Base-by-base conservation (phyloP, 2,888 invertebrate species). In the Elgonia sp. region DNA sequence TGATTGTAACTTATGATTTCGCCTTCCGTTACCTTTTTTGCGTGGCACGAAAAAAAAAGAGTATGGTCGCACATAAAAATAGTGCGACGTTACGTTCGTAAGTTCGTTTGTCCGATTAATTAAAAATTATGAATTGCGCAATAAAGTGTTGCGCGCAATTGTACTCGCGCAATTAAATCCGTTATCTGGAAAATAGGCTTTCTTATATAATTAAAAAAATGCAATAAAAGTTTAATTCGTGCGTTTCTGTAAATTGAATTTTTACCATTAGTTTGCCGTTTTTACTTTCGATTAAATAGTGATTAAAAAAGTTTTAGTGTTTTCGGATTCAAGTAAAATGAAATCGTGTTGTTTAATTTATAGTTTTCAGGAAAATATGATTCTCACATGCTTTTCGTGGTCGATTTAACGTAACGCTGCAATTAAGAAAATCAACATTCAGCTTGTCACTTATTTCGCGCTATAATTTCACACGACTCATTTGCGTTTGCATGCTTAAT, bases 161-260 rank as follows among this genome's bases (percentile, higher is more conserved):
- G 37, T 37, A 42, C 60, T 16, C 60, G 14, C 29, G 60, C 60
- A 29, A 60, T 60, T 3, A 60, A 73, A 50, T 76, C 63, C 37
- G 50, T 40, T 77, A 60, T 79, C 46, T 69, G 69, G n/a, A n/a
- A 46, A 79, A 69, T 69, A 60, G 57, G 37, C 12, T 79, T 65
- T 69, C n/a, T n/a, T n/a, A n/a, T 42, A 10, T 69, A 69, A 79
- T 79, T 69, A 69, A 79, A 79, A 76, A 79, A 42, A n/a, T n/a
- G n/a, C n/a, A n/a, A n/a, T n/a, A n/a, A n/a, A n/a, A n/a, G n/a
- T n/a, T n/a, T n/a, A n/a, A n/a, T n/a, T n/a, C n/a, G n/a, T n/a
- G n/a, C n/a, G n/a, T n/a, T n/a, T n/a, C n/a, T n/a, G n/a, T n/a
- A n/a, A 62, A 76, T 76, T 76, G 46, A 46, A 46, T 76, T 76